Conservation (phyloP, 1,140 invertebrate species). For the Aphelenchoides besseyi region DNA sequence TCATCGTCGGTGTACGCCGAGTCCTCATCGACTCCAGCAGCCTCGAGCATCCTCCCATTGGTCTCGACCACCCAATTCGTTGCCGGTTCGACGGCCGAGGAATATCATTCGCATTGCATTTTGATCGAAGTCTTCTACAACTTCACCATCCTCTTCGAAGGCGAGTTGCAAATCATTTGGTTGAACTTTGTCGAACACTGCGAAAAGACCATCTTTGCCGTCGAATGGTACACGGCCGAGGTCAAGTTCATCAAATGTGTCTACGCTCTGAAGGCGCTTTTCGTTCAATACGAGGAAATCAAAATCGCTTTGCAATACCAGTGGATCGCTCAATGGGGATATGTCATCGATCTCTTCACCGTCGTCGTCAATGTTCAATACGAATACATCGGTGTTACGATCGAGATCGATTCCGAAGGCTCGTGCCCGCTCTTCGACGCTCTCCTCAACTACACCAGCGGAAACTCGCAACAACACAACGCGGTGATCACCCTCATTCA, state of each 20-base stretch:
- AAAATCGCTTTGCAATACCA: slow-evolving; percentile 7
- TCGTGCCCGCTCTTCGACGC: slow-evolving; percentile 17
- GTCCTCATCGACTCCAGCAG: neutral
- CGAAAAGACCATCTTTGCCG: slow-evolving; percentile 16
- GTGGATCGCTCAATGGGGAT: slow-evolving; percentile 12
- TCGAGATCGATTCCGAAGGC: slow-evolving; percentile 5
- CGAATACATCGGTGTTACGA: neutral
- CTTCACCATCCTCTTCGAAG: neutral
- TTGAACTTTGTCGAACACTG: neutral
- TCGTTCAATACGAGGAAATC: slow-evolving; percentile 3
- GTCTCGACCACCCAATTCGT: neutral
- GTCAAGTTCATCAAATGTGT: slow-evolving; percentile 9
- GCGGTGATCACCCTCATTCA: neutral
- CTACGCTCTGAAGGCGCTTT: slow-evolving; percentile 18
- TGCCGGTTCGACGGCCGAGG: neutral
- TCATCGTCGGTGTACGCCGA: neutral
- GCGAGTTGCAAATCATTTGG: neutral
- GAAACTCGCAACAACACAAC: neutral
- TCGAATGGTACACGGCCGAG: neutral
- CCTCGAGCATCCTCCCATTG: neutral
- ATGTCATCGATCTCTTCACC: slow-evolving; percentile 4
- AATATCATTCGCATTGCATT: neutral
- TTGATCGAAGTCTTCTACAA: slow-evolving; percentile 1
- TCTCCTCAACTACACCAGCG: neutral
- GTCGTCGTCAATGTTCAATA: slow-evolving; percentile 8